Conservation (phyloP, 2,797 vertebrate species). For the Gallinago stenura region DNA sequence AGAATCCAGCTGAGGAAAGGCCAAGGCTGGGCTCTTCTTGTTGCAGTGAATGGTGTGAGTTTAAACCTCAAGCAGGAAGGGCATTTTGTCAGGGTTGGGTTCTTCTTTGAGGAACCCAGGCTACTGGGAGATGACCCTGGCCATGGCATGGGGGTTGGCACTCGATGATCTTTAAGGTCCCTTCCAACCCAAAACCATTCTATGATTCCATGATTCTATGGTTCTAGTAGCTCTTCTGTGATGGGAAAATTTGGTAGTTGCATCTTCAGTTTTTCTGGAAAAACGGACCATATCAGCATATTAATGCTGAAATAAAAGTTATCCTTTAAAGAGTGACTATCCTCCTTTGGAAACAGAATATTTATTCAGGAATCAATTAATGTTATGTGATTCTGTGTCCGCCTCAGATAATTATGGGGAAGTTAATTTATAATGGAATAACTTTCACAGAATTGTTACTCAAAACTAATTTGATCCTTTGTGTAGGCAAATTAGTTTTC, state of each 20-base stretch:
- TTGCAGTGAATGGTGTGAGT: neutral
- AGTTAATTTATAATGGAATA: neutral
- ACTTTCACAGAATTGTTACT: neutral
- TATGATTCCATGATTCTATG: no score
- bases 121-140: no score
- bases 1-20: neutral
- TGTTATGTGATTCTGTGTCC: neutral
- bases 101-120: neutral
- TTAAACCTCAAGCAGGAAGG: neutral
- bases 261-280: neutral
- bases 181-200: no score
- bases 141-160: no score
- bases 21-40: neutral
- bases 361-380: neutral
- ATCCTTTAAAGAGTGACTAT: neutral
- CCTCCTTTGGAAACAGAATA: neutral
- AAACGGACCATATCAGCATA: neutral
- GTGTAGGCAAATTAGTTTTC: neutral
- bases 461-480: neutral
- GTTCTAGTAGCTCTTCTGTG: neutral
- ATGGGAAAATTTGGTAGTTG: neutral
- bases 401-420: neutral
- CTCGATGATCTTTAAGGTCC: no score
- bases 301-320: neutral
- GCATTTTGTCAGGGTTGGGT: neutral